phyloP scores from a whole-genome alignment of 2,888 invertebrate species.

The Acrobasis consociella region DNA sequence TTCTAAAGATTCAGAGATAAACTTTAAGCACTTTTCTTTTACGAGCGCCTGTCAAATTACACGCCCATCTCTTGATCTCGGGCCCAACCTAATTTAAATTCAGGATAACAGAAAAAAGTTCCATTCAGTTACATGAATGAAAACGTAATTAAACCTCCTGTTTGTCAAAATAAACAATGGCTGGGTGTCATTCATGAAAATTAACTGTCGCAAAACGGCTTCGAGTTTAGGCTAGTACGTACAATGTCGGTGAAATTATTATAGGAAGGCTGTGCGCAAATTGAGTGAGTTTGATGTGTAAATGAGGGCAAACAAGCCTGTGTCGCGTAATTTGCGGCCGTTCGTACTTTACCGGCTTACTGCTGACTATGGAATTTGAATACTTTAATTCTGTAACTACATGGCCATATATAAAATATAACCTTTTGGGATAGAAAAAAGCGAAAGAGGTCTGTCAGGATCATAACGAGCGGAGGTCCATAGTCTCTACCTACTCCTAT shows the following conservation, averaged over 20 bases:
- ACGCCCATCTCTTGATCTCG: conserved; percentile 30
- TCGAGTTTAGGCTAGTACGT: not conserved
- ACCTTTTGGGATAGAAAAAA: no score
- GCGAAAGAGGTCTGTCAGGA: no score
- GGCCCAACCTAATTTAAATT: conserved; percentile 13
- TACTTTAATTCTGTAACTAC: not conserved
- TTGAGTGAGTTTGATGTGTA: conserved; percentile 2
- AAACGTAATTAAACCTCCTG: conserved; percentile 30
- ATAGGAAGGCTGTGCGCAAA: not conserved
- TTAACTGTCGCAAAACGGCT: not conserved
- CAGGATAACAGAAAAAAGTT: conserved; percentile 15
- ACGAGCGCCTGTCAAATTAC: conserved; percentile 27
- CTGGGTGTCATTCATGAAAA: conserved; percentile 23
- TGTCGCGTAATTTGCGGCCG: not conserved
- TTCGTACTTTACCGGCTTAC: not conserved
- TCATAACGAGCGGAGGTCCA: no score
- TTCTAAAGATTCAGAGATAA: conserved; percentile 25
- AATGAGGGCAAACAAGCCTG: conserved; percentile 2
- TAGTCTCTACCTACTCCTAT: no score
- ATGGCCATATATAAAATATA: no score
- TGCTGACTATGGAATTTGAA: not conserved
- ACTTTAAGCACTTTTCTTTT: conserved; percentile 26
- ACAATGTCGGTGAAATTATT: not conserved
- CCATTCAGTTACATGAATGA: conserved; percentile 29
- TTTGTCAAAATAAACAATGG: conserved; percentile 21